Evolutionary conservation across 2,797 vertebrate species (phyloP).

Genomic region (Leuciscus waleckii): DNA sequence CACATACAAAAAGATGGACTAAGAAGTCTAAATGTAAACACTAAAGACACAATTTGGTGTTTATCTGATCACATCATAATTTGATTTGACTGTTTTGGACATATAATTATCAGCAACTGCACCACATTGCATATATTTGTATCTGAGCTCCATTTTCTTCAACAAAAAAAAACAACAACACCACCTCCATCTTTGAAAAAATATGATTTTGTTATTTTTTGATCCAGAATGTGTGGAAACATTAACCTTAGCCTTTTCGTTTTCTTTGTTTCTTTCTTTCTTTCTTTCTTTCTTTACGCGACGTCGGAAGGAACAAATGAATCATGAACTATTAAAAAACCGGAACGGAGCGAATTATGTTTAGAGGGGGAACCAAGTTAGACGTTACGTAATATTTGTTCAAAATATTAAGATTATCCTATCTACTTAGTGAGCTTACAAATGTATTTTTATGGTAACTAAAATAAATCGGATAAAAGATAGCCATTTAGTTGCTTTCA

Average conservation of each 20-base stretch:
- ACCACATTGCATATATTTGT: neutral
- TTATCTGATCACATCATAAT: neutral
- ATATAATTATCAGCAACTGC: neutral
- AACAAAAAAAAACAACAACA: neutral
- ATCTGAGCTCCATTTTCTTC: neutral
- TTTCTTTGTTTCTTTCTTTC: neutral
- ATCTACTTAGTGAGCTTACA: neutral
- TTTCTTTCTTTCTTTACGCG: neutral
- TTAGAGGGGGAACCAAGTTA: neutral
- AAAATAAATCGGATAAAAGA: neutral
- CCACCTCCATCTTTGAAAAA: neutral
- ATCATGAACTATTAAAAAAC: neutral
- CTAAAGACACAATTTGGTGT: neutral
- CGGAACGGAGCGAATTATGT: neutral
- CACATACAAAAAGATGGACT: neutral
- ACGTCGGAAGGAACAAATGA: neutral
- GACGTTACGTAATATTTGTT: too few species aligned
- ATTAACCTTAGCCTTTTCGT: too few species aligned
- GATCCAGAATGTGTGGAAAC: neutral
- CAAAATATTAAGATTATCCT: too few species aligned
- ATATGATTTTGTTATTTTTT: neutral
- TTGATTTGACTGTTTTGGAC: neutral
- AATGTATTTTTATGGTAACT: accelerated
- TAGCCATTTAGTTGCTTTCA: neutral
- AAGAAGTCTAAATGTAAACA: neutral